phyloP scores from a whole-genome alignment of 2,113 vertebrate species.

The Gymnocephalus cernua region DNA sequence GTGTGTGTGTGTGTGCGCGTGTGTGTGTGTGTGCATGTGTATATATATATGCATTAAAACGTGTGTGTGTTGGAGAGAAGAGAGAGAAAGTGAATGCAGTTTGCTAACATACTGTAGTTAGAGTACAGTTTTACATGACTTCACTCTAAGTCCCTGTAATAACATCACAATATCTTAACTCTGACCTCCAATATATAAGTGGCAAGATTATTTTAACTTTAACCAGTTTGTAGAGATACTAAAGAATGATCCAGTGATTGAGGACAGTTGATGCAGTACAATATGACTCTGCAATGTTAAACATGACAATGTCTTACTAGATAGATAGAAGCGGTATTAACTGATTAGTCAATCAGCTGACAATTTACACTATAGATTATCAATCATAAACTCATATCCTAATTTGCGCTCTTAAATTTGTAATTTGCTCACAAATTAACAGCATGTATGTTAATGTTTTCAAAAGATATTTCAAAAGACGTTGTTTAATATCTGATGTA shows the following conservation, averaged over 20 bases:
- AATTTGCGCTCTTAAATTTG: not conserved
- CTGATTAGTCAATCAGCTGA: not conserved
- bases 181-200: not conserved
- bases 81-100: constrained; percentile 40
- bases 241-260: no score
- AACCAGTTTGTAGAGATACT: no score
- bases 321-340: not conserved
- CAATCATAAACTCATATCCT: not conserved
- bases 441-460: not conserved
- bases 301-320: not conserved
- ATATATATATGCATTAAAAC: no score
- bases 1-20: no score
- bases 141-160: constrained; percentile 54
- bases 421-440: not conserved
- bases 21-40: no score
- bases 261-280: not conserved
- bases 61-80: constrained; percentile 22
- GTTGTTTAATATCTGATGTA: not conserved
- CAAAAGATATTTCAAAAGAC: no score
- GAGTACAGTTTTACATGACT: constrained; percentile 41
- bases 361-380: not conserved
- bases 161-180: constrained; percentile 7
- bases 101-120: constrained; percentile 40
- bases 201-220: no score
- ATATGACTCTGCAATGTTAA: not conserved